phyloP scores from a whole-genome alignment of 1,140 invertebrate species.

The Bombus sibiricus region DNA sequence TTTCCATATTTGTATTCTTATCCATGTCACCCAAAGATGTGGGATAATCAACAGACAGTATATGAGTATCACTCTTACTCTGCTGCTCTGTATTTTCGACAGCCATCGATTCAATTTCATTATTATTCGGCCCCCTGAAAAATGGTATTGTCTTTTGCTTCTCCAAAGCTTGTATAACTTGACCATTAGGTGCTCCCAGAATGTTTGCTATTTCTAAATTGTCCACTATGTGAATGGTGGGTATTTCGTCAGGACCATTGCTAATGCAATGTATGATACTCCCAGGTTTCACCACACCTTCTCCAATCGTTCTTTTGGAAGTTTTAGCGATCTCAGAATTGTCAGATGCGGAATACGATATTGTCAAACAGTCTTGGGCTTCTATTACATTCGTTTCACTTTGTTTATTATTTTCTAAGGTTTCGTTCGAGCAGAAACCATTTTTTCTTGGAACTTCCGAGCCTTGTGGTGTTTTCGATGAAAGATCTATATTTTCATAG shows the following conservation, averaged over 20 bases:
- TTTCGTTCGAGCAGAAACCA: slow-evolving; percentile 19
- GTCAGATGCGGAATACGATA: slow-evolving; percentile 41
- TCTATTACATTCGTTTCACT: slow-evolving; percentile 7
- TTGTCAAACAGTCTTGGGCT: slow-evolving; percentile 35
- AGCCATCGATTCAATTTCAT: slow-evolving; percentile 4
- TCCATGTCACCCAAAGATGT: neutral
- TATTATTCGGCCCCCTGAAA: slow-evolving; percentile 40
- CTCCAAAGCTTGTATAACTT: slow-evolving; percentile 52
- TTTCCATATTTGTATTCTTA: slow-evolving; percentile 16
- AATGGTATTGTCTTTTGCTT: slow-evolving; percentile 49
- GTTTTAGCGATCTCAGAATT: slow-evolving; percentile 38
- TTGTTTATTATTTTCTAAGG: slow-evolving; percentile 34
- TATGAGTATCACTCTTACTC: slow-evolving; percentile 11
- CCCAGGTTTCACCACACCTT: slow-evolving; percentile 61
- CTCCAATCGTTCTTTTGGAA: slow-evolving; percentile 24
- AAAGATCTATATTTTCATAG: slow-evolving; percentile 70
- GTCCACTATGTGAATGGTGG: slow-evolving; percentile 81
- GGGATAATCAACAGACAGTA: slow-evolving; percentile 14
- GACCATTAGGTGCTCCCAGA: slow-evolving; percentile 52
- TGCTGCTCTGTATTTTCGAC: slow-evolving; percentile 23
- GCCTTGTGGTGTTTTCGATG: slow-evolving; percentile 57
- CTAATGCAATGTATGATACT: slow-evolving; percentile 75
- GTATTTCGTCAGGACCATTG: slow-evolving; percentile 73
- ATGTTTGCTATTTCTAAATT: slow-evolving; percentile 72
- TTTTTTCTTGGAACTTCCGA: slow-evolving; percentile 5